Percentiles rank a stretch among this genome's conserved stretches.
Evolutionary conservation across 2,888 invertebrate genomes (phyloP).

Genomic region (Eilema griseolum): DNA sequence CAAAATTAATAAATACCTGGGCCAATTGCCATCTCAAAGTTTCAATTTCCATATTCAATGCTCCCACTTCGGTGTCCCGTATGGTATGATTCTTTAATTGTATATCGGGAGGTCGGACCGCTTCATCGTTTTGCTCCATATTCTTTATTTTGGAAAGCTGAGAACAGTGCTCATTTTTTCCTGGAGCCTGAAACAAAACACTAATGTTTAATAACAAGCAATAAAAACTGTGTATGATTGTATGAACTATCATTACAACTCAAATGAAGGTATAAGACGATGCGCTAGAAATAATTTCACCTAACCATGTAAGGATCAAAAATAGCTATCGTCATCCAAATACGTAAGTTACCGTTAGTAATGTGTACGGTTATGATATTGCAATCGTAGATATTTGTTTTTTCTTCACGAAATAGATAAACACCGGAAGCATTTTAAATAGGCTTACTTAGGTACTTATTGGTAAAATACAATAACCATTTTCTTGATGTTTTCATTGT

Average conservation of each 20-base stretch:
- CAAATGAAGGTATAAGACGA: slow-evolving; percentile 54
- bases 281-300: slow-evolving; percentile 61
- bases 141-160: slow-evolving; percentile 71
- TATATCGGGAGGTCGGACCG: slow-evolving; percentile 65
- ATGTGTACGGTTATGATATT: not conserved
- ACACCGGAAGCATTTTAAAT: not conserved
- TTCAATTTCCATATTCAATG: slow-evolving; percentile 89
- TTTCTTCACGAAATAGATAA: not conserved
- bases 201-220: slow-evolving; percentile 34
- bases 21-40: slow-evolving; percentile 91
- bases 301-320: slow-evolving; percentile 54
- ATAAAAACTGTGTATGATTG: slow-evolving; percentile 50
- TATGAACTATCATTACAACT: slow-evolving; percentile 56
- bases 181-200: slow-evolving; percentile 76
- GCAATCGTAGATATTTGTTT: not conserved
- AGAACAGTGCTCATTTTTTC: slow-evolving; percentile 73
- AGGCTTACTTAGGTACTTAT: not conserved
- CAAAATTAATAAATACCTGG: slow-evolving; percentile 83
- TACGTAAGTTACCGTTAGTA: slow-evolving; percentile 2
- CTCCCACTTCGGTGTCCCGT: slow-evolving; percentile 75
- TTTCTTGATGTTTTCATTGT: slow-evolving; percentile 26
- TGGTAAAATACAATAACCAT: slow-evolving; percentile 7
- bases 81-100: slow-evolving; percentile 59
- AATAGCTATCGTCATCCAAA: slow-evolving; percentile 47
- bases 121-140: slow-evolving; percentile 67